Evolutionary conservation across 2,888 invertebrate genomes (phyloP).

Genomic region (Lycaena phlaeas): DNA sequence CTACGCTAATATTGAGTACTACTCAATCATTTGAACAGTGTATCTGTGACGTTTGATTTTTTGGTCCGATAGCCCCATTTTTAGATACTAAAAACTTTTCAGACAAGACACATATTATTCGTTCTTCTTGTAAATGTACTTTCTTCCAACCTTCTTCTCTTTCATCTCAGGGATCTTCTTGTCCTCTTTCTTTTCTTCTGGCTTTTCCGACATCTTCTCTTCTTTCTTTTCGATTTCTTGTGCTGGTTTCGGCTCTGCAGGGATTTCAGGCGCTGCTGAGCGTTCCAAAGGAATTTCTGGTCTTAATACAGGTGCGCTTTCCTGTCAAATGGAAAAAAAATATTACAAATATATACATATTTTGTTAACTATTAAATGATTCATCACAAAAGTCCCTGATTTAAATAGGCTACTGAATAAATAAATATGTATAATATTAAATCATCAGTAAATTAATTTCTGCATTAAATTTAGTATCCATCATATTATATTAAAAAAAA

Average conservation of each 20-base stretch:
- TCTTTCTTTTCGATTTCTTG: slow-evolving; percentile 19
- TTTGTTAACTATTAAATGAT: no score
- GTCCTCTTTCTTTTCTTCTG: slow-evolving; percentile 19
- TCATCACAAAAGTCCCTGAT: no score
- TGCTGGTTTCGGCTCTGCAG: slow-evolving; percentile 25
- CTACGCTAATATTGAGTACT: slow-evolving; percentile 10
- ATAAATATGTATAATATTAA: no score
- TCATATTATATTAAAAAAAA: no score
- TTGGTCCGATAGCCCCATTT: slow-evolving; percentile 56
- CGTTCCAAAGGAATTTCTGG: slow-evolving; percentile 27
- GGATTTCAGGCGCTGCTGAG: slow-evolving; percentile 29
- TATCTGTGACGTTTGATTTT: slow-evolving; percentile 26
- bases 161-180: slow-evolving; percentile 18
- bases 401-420: no score
- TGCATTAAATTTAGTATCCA: no score
- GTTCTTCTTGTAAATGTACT: slow-evolving; percentile 13
- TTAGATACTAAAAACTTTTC: slow-evolving; percentile 14
- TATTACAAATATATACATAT: no score
- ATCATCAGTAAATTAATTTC: no score
- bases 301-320: slow-evolving; percentile 14
- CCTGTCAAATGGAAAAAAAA: background rate
- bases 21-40: slow-evolving; percentile 21
- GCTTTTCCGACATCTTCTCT: slow-evolving; percentile 23
- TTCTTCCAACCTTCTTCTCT: slow-evolving; percentile 13
- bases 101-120: slow-evolving; percentile 1